phyloP scores from a whole-genome alignment of 2,888 invertebrate genomes.

The Brachyptera putata region DNA sequence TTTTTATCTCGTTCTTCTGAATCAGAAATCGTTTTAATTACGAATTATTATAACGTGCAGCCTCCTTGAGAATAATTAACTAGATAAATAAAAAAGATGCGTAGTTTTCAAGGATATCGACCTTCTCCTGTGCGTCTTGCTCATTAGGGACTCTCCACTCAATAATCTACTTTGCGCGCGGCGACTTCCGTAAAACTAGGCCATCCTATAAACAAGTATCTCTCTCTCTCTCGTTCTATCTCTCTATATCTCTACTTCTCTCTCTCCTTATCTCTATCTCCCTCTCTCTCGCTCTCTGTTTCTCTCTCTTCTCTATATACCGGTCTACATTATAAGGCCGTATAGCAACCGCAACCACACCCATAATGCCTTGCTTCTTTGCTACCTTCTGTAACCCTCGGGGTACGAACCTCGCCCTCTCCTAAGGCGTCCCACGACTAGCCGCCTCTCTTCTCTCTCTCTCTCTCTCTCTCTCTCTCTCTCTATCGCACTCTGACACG shows the following conservation, averaged over 20 bases:
- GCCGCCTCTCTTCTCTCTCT: neutral
- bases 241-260: no score
- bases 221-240: no score
- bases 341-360: conserved; percentile 6
- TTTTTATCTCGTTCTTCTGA: no score
- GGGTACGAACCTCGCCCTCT: conserved; percentile 18
- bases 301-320: no score
- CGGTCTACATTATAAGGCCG: conserved; percentile 18
- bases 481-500: no score
- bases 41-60: no score
- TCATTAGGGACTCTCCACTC: conserved; percentile 15
- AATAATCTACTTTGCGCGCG: neutral
- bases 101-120: conserved; percentile 4
- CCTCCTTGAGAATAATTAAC: no score
- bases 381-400: conserved; percentile 14
- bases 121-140: neutral
- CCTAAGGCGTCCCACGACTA: conserved; percentile 16
- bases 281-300: no score
- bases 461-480: neutral
- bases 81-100: neutral
- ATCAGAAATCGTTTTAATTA: no score
- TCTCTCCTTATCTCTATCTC: no score
- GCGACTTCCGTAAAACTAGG: conserved; percentile 21
- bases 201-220: conserved; percentile 8
- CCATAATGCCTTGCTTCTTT: conserved; percentile 8